Percentiles rank a stretch among this genome's conserved stretches.
phyloP scores from a whole-genome alignment of 2,888 invertebrate species.

The Loripinus fragilis region DNA sequence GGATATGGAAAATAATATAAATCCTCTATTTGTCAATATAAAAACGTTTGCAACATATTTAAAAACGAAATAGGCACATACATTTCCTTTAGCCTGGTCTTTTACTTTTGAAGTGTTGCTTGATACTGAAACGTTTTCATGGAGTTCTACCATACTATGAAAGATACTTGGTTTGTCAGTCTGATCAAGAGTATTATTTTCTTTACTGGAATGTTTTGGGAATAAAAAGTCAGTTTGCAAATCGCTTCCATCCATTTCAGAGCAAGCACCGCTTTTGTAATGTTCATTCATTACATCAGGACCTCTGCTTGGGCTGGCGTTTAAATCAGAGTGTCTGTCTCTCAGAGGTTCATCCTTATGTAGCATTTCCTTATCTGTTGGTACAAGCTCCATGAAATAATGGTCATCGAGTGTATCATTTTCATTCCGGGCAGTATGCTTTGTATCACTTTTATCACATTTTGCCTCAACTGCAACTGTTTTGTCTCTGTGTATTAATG shows the following conservation, averaged over 20 bases:
- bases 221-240: not conserved
- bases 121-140: not conserved
- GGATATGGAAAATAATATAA: constrained; percentile 83
- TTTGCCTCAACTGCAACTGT: not conserved
- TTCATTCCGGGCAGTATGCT: not conserved
- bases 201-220: not conserved
- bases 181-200: not conserved
- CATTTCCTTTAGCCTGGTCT: not conserved
- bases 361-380: not conserved
- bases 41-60: not conserved
- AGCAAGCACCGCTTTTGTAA: not conserved
- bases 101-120: not conserved
- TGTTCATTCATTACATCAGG: not conserved
- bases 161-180: not conserved
- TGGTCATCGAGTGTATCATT: not conserved
- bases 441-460: constrained; percentile 14
- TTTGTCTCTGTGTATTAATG: constrained; percentile 39
- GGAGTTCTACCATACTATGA: not conserved
- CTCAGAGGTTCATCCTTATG: too few species aligned
- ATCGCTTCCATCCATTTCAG: not conserved
- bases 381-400: not conserved
- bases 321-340: not conserved
- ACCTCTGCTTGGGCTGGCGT: not conserved
- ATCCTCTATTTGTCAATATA: constrained; percentile 29
- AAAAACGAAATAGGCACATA: not conserved